phyloP scores from a whole-genome alignment of 2,888 invertebrate genomes.

The Archaeoteleia sp. region DNA sequence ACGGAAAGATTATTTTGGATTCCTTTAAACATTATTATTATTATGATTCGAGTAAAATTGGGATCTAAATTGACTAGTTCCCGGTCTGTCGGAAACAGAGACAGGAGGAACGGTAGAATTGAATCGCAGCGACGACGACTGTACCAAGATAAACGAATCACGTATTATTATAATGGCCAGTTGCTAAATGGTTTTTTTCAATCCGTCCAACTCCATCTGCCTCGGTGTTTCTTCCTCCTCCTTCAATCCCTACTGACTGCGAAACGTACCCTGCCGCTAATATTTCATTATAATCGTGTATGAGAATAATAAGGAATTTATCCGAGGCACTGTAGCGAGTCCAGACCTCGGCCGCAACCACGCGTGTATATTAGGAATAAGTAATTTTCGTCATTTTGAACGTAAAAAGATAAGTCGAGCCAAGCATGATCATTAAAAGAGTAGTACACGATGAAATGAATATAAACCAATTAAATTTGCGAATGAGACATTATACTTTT shows the following conservation, averaged over 20 bases:
- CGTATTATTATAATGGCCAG: conserved; percentile 75
- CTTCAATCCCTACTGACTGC: conserved; percentile 32
- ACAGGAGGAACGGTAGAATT: conserved; percentile 48
- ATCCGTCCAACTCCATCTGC: conserved; percentile 63
- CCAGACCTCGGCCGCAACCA: conserved; percentile 50
- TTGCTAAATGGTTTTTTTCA: conserved; percentile 75
- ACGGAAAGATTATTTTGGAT: conserved; percentile 11
- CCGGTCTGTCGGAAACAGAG: conserved; percentile 53
- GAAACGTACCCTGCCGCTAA: conserved; percentile 61
- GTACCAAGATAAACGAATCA: conserved; percentile 74
- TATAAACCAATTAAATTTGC: conserved; percentile 46
- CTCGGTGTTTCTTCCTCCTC: conserved; percentile 40
- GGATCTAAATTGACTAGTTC: conserved; percentile 54
- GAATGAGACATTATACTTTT: conserved; percentile 43
- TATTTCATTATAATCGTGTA: conserved; percentile 73
- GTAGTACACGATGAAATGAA: conserved; percentile 42
- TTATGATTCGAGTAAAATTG: conserved; percentile 52
- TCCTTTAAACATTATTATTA: conserved; percentile 34
- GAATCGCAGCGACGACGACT: conserved; percentile 58
- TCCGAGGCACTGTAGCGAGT: conserved; percentile 59
- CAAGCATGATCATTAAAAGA: conserved; percentile 47
- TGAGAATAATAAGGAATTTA: conserved; percentile 74
- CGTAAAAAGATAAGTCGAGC: conserved; percentile 49
- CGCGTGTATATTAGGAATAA: conserved; percentile 54
- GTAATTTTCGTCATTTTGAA: conserved; percentile 55